Evolutionary conservation across 2,888 invertebrate species (phyloP).

Genomic region (Lamellibrachia satsuma): DNA sequence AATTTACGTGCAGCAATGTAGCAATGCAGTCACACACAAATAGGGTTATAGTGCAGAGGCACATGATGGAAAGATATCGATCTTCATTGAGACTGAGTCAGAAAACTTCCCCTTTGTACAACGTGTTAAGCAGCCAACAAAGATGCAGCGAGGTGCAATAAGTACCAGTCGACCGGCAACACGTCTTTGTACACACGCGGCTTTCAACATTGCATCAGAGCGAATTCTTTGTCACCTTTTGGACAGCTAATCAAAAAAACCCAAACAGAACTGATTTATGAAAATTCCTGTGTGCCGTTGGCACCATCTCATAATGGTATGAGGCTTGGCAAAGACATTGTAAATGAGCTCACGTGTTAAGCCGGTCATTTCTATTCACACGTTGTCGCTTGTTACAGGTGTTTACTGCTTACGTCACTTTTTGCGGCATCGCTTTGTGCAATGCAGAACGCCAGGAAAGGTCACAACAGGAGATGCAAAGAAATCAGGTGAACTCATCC

Average conservation of each 20-base stretch:
- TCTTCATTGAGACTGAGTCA: neutral
- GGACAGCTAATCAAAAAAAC: neutral
- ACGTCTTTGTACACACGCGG: neutral
- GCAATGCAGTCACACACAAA: neutral
- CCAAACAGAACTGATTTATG: slow-evolving; percentile 17
- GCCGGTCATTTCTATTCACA: neutral
- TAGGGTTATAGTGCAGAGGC: neutral
- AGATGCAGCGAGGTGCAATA: neutral
- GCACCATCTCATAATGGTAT: neutral
- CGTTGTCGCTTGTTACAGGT: slow-evolving; percentile 48
- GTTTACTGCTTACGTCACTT: slow-evolving; percentile 61
- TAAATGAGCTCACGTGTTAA: neutral
- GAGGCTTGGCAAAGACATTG: neutral
- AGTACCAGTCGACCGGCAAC: neutral
- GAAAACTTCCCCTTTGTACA: neutral
- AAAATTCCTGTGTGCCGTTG: neutral
- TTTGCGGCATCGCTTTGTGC: slow-evolving; percentile 63
- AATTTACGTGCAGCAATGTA: neutral
- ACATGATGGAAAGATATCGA: neutral
- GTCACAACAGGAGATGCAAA: slow-evolving; percentile 58
- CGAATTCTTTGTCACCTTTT: neutral
- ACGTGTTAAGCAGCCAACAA: neutral
- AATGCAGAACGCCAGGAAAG: slow-evolving; percentile 64
- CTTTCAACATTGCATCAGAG: neutral
- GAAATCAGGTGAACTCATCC: slow-evolving; percentile 55